Evolutionary conservation across 1,140 invertebrate genomes (phyloP), one percentile per base, ranked within the genome.

Genomic region (Halesus radiatus): DNA sequence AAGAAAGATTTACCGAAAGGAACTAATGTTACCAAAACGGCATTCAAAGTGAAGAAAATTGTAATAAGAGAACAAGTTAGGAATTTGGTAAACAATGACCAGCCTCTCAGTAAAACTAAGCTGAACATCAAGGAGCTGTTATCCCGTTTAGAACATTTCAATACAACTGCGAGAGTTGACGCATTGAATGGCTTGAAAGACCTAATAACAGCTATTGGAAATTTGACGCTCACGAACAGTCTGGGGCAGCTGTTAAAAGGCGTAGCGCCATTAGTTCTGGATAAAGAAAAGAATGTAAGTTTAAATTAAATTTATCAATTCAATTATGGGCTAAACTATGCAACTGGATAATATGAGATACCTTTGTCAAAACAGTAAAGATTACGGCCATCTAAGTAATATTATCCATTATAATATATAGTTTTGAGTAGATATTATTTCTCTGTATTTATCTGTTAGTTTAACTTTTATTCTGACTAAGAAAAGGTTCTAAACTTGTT

Each of bases 31-130:
- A 98, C 96, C 0, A 93, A 97, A 85, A 94, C 95, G 0, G 92
- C 93, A 84, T 98, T 98, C 85, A 97, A 97, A 92, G 92, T 96
- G 1, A 95, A 95, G 84, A 95, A 96, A 85, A 97, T 98, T 83
- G 88, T 96, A 8, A 91, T 98, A 53, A 91, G 91, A 76, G 92
- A 95, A 84, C 95, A 97, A 85, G 87, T 96, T 1, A 94, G 93
- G 84, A 90, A 92, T 60, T 90, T 92, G 74, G 87, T 88, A 78
- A 88, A 90, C 1, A n/a, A 32, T 18, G 77, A 62, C 13, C 91
- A 93, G 84, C 91, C 93, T 45, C 88, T 94, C 29, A 94, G 94
- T 26, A 92, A 91, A 76, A 91, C 93, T 68, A 96, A 96, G 85
- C 88, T 96, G 0, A 95, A 93, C 85, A 87, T 94, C 0, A 93